phyloP scores from a whole-genome alignment of 2,888 invertebrate genomes.

The Calliscelio sp. region DNA sequence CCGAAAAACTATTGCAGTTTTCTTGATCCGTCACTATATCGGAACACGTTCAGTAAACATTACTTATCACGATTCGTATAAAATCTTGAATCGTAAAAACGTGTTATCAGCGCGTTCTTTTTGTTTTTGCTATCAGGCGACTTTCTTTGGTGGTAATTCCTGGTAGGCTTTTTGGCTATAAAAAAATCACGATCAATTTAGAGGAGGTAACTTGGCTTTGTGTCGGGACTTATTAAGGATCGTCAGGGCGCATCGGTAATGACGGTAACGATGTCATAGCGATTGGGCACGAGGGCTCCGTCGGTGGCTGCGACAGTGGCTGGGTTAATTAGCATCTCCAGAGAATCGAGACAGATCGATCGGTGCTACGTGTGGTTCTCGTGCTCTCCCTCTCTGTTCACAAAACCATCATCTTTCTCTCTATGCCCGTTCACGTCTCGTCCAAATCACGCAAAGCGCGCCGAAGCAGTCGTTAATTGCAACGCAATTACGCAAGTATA shows the following conservation, averaged over 20 bases:
- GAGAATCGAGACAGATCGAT: slow-evolving; percentile 79
- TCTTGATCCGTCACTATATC: too few species aligned
- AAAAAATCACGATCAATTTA: slow-evolving; percentile 59
- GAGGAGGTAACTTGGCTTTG: slow-evolving; percentile 51
- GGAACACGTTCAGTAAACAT: too few species aligned
- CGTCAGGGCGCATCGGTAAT: slow-evolving; percentile 72
- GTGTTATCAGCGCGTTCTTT: slow-evolving; percentile 8
- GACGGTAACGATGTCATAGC: slow-evolving; percentile 76
- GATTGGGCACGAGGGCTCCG: slow-evolving; percentile 71
- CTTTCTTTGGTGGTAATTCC: too few species aligned
- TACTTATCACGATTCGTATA: too few species aligned
- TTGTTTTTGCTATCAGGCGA: not conserved
- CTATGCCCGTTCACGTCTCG: slow-evolving; percentile 42
- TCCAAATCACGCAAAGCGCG: slow-evolving; percentile 60
- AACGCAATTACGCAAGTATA: slow-evolving; percentile 59
- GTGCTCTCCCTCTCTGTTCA: slow-evolving; percentile 3
- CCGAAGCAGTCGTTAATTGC: slow-evolving; percentile 62
- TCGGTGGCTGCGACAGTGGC: slow-evolving; percentile 65
- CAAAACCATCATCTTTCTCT: slow-evolving; percentile 29
- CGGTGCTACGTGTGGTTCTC: slow-evolving; percentile 68
- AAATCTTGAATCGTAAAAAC: not conserved
- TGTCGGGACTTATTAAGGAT: slow-evolving; percentile 58
- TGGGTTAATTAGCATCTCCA: slow-evolving; percentile 78
- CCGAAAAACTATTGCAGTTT: too few species aligned
- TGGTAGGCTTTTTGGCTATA: slow-evolving; percentile 27